These are phyloP conservation scores for Bellardia pandia DNA, from an alignment of 2,888 invertebrate species.

Conservation along the genomic window DNA sequence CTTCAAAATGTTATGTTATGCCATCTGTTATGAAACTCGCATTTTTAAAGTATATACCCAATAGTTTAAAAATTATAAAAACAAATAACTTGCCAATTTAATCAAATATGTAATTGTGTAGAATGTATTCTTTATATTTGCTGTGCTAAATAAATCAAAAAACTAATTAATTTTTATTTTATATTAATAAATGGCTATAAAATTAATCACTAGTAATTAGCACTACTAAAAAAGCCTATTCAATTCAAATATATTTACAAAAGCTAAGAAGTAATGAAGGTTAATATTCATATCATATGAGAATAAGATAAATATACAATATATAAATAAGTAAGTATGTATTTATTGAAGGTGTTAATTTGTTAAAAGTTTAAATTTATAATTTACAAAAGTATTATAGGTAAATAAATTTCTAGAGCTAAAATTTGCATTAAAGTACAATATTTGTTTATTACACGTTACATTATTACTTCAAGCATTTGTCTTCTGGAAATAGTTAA, in stretches of 20 bases:
- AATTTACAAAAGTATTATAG: neutral
- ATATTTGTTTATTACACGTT: neutral
- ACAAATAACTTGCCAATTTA: too few species aligned
- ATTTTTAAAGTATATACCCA: too few species aligned
- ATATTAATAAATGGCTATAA: neutral
- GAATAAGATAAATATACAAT: neutral
- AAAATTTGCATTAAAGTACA: conserved; percentile 30
- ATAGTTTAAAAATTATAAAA: too few species aligned
- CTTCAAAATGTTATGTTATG: too few species aligned
- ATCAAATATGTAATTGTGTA: too few species aligned
- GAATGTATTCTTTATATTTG: too few species aligned
- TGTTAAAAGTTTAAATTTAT: conserved; percentile 7
- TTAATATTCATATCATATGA: too few species aligned
- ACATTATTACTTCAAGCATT: neutral
- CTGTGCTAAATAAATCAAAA: too few species aligned
- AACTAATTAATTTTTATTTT: too few species aligned
- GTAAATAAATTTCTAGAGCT: neutral
- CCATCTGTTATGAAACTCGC: too few species aligned
- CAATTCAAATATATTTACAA: neutral
- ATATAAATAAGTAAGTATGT: neutral
- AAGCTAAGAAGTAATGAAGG: neutral
- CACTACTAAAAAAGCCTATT: neutral
- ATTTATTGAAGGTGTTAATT: conserved; percentile 10
- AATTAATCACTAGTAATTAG: neutral
- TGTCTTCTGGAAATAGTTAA: too few species aligned